phyloP scores from a whole-genome alignment of 1,140 invertebrate genomes.

The Papilio machaon region DNA sequence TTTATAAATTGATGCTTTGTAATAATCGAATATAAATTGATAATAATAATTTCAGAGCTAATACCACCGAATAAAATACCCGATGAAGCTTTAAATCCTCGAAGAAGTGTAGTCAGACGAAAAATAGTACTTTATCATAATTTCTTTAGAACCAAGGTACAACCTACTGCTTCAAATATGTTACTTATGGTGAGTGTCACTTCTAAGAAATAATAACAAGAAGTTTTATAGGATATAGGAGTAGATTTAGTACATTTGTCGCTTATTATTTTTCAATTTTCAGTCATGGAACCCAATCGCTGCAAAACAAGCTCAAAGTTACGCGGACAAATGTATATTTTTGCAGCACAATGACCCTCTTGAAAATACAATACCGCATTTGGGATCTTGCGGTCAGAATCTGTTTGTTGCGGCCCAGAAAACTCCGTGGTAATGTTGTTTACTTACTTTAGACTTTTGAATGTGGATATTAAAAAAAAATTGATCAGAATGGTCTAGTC shows the following conservation, averaged over 20 bases:
- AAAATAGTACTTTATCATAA: constrained; percentile 91
- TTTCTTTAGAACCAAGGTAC: constrained; percentile 88
- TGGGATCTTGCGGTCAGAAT: constrained; percentile 91
- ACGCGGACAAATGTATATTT: constrained; percentile 87
- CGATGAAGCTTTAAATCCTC: constrained; percentile 82
- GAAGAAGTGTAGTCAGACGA: constrained; percentile 83
- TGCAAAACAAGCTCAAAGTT: constrained; percentile 87
- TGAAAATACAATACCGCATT: constrained; percentile 85
- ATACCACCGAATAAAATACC: constrained; percentile 83
- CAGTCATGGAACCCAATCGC: constrained; percentile 89
- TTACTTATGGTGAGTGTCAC: constrained; percentile 86
- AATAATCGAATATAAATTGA: background rate
- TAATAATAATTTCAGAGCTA: constrained; percentile 66
- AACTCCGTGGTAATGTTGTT: constrained; percentile 88
- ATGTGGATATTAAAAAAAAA: background rate
- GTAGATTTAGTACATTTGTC: background rate
- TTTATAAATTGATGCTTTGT: background rate
- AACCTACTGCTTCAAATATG: constrained; percentile 90
- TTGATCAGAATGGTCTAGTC: background rate
- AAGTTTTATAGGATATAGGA: too few relatives aligned
- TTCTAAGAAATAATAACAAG: background rate
- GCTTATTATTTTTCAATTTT: constrained; percentile 41
- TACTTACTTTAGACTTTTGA: constrained; percentile 19
- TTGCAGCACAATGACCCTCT: constrained; percentile 87
- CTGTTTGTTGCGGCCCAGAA: constrained; percentile 91